These are phyloP conservation scores for Poecilobothrus nobilitatus DNA, from an alignment of 2,888 invertebrate species.

Conservation along the genomic window DNA sequence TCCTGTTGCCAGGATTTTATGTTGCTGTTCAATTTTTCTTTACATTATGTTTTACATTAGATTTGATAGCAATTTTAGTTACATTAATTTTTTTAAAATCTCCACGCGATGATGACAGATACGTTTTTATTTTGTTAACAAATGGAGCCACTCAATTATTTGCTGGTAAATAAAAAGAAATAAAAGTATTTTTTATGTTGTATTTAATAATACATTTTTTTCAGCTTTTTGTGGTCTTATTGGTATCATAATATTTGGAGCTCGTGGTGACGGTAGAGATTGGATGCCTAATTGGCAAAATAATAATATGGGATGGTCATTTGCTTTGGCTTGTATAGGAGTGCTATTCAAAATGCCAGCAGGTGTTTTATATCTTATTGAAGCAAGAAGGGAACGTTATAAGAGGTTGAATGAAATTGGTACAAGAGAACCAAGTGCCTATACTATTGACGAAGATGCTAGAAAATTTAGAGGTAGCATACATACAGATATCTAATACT, in stretches of 20 bases:
- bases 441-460: slow-evolving; percentile 53
- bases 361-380: slow-evolving; percentile 72
- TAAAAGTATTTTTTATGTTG: neutral
- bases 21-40: slow-evolving; percentile 91
- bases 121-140: slow-evolving; percentile 62
- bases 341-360: slow-evolving; percentile 65
- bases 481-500: slow-evolving; percentile 63
- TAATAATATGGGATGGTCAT: slow-evolving; percentile 92
- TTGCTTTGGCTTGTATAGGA: slow-evolving; percentile 74
- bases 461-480: slow-evolving; percentile 51
- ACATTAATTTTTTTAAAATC: slow-evolving; percentile 65
- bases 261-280: slow-evolving; percentile 80
- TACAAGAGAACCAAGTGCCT: slow-evolving; percentile 56
- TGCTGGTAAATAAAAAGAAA: slow-evolving; percentile 49
- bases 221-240: slow-evolving; percentile 71
- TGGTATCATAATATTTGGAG: slow-evolving; percentile 80
- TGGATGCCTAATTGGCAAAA: slow-evolving; percentile 97
- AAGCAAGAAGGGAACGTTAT: slow-evolving; percentile 70
- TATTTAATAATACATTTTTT: slow-evolving; percentile 27
- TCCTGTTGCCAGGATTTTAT: slow-evolving; percentile 83
- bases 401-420: slow-evolving; percentile 62
- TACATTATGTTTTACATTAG: slow-evolving; percentile 74
- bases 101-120: slow-evolving; percentile 67
- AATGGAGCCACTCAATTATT: slow-evolving; percentile 64
- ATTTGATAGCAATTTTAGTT: slow-evolving; percentile 65